Conservation (phyloP, 2,888 invertebrate genomes). For the Cheilosia impressa region DNA sequence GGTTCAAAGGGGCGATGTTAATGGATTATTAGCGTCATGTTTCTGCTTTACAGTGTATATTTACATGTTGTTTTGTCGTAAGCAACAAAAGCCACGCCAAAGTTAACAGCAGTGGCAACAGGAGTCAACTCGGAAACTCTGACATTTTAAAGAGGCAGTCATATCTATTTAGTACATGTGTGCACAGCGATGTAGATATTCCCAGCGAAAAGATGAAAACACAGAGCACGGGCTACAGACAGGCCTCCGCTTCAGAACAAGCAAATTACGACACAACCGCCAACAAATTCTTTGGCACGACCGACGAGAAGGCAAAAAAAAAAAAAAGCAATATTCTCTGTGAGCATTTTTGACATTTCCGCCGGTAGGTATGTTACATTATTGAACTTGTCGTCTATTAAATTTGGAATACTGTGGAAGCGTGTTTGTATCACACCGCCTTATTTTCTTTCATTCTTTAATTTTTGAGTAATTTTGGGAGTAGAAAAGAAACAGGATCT, state of each 20-base stretch:
- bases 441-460: no score
- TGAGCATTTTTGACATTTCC: constrained; percentile 48
- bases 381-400: constrained; percentile 15
- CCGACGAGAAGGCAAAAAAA: constrained; percentile 31
- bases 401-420: neutral
- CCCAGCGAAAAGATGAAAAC: constrained; percentile 1
- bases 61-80: constrained; percentile 25
- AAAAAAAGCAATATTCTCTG: constrained; percentile 24
- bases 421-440: no score
- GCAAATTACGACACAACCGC: no score
- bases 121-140: constrained; percentile 42
- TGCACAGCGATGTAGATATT: neutral
- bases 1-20: constrained; percentile 37
- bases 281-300: constrained; percentile 38
- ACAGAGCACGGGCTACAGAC: neutral
- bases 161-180: neutral
- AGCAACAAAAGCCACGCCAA: constrained; percentile 21
- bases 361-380: constrained; percentile 42
- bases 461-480: no score
- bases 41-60: neutral
- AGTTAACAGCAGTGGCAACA: constrained; percentile 34
- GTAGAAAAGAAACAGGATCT: no score
- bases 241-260: constrained; percentile 14
- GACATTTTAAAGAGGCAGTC: constrained; percentile 49
- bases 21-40: constrained; percentile 24